Evolutionary conservation across 2,113 vertebrate genomes (phyloP).

Genomic region (Peromyscus californicus): DNA sequence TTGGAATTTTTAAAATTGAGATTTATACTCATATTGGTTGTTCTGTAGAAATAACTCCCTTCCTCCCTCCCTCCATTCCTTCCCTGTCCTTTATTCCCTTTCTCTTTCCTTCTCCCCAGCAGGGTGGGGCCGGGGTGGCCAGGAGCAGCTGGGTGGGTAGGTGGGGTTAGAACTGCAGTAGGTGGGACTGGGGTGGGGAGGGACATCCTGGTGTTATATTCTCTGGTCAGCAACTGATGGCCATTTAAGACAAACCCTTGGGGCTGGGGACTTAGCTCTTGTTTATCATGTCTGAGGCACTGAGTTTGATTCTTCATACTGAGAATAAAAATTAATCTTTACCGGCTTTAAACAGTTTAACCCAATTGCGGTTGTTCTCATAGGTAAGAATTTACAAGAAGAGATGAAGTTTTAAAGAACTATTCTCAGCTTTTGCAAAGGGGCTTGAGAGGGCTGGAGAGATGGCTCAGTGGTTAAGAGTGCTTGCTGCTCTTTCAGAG

Average conservation of each 20-base stretch:
- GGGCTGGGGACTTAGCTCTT: neutral
- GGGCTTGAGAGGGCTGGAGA: neutral
- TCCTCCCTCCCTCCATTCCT: neutral
- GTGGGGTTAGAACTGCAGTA: neutral
- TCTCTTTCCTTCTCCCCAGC: too few species aligned
- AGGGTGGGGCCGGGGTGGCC: neutral
- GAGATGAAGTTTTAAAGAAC: neutral
- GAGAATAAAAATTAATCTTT: neutral
- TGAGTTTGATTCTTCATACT: neutral
- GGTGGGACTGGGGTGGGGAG: neutral
- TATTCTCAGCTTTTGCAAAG: neutral
- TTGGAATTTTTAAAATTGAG: neutral
- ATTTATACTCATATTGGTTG: neutral
- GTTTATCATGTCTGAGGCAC: neutral
- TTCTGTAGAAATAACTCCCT: neutral
- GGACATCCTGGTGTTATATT: neutral
- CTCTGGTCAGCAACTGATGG: neutral
- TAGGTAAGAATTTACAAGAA: neutral
- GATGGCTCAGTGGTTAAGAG: neutral
- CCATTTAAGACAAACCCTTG: neutral
- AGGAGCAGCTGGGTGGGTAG: neutral
- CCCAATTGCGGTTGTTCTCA: neutral
- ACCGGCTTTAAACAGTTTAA: neutral
- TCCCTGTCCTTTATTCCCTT: rapidly evolving
- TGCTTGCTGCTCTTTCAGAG: neutral